Conservation (phyloP, 2,797 vertebrate species). For the Chromis chromis region DNA sequence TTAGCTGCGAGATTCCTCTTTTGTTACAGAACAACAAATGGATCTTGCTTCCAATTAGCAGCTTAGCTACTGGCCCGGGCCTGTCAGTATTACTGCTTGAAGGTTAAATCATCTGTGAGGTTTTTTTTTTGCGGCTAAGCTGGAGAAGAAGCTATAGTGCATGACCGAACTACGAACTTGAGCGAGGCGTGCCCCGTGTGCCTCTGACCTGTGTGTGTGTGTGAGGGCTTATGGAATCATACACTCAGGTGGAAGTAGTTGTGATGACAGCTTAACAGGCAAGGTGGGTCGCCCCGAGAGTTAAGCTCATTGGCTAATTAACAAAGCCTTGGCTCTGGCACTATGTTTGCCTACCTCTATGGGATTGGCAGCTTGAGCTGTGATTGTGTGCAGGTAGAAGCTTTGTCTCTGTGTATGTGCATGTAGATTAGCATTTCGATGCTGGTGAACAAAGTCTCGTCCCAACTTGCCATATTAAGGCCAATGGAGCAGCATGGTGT, state of each 20-base stretch:
- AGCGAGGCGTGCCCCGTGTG: slow-evolving; percentile 4
- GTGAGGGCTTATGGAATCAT: slow-evolving; percentile 43
- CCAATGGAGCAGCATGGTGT: not conserved
- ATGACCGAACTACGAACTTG: slow-evolving; percentile 15
- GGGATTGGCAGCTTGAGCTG: slow-evolving; percentile 62
- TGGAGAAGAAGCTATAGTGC: slow-evolving; percentile 18
- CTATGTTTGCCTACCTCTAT: slow-evolving; percentile 62
- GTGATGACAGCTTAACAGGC: slow-evolving; percentile 71
- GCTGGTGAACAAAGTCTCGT: slow-evolving; percentile 1
- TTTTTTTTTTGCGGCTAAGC: slow-evolving; percentile 27
- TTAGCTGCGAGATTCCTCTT: slow-evolving; percentile 4
- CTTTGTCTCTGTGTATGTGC: slow-evolving; percentile 25
- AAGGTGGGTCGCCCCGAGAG: slow-evolving; percentile 42
- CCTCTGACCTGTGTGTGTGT: slow-evolving; percentile 12
- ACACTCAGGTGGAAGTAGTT: slow-evolving; percentile 57
- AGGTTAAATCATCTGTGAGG: slow-evolving; percentile 35
- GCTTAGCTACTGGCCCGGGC: not conserved
- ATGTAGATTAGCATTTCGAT: slow-evolving; percentile 16
- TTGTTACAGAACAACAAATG: slow-evolving; percentile 8
- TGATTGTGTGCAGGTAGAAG: slow-evolving; percentile 50
- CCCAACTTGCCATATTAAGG: not conserved
- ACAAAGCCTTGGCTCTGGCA: slow-evolving; percentile 57
- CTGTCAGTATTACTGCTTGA: slow-evolving; percentile 2
- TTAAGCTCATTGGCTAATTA: slow-evolving; percentile 72
- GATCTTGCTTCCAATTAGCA: slow-evolving; percentile 5